Conservation (phyloP, 2,797 vertebrate genomes). For the Microhierax caerulescens region DNA sequence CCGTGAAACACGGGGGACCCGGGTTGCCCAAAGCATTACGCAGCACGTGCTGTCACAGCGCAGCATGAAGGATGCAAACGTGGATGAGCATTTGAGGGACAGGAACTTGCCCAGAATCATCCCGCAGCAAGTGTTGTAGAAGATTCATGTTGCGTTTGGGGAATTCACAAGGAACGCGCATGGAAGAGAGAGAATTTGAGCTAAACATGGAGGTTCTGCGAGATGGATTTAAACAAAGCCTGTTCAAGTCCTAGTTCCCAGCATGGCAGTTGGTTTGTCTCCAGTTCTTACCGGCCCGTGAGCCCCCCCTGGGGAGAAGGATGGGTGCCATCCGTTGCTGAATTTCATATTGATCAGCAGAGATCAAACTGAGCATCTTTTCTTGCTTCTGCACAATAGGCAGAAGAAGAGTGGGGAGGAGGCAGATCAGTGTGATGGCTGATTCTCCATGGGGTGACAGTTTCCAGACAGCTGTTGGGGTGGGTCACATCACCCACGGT, state of each 20-base stretch:
- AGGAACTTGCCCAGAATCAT: background rate
- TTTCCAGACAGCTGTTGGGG: background rate
- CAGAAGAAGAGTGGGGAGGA: background rate
- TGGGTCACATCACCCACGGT: rapidly evolving
- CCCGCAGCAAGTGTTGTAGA: background rate
- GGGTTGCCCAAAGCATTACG: background rate
- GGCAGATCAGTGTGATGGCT: background rate
- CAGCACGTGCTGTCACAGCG: rapidly evolving
- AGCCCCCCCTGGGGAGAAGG: background rate
- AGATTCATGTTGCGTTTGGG: background rate
- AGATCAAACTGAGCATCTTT: background rate
- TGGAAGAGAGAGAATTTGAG: background rate
- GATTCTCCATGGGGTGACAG: background rate
- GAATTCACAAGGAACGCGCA: background rate
- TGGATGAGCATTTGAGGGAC: background rate
- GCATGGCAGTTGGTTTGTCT: background rate
- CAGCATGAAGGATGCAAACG: background rate
- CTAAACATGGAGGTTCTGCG: background rate
- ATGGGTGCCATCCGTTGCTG: background rate
- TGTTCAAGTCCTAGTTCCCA: background rate
- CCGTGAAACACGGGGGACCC: background rate
- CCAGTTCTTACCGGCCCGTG: background rate
- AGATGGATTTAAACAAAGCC: background rate
- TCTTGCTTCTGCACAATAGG: background rate
- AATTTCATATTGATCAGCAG: background rate